phyloP scores from a whole-genome alignment of 2,113 vertebrate species.

The Onychorhynchus coronatus region DNA sequence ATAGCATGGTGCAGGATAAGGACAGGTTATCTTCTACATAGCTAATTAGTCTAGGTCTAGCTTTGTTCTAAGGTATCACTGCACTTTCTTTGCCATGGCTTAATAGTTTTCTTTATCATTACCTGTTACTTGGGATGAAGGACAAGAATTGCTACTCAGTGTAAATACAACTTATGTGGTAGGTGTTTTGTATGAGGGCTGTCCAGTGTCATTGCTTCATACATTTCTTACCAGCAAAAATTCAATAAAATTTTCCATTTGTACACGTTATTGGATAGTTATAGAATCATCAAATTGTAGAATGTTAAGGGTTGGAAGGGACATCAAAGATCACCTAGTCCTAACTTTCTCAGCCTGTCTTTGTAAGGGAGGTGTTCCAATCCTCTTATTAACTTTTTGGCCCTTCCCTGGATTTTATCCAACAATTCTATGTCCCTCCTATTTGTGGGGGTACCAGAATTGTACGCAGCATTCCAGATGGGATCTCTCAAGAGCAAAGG shows the following conservation, averaged over 20 bases:
- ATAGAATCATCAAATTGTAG: not conserved
- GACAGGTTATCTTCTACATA: not conserved
- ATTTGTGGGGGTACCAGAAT: not conserved
- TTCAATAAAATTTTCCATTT: not conserved
- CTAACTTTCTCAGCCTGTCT: not conserved
- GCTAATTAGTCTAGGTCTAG: not conserved
- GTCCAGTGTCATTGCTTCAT: not conserved
- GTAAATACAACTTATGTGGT: not conserved
- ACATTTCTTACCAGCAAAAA: not conserved
- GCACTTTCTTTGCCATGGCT: not conserved
- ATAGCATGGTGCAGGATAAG: not conserved
- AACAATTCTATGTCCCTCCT: not conserved
- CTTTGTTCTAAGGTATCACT: not conserved
- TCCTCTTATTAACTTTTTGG: not conserved
- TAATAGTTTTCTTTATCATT: not conserved
- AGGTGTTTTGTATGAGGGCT: not conserved
- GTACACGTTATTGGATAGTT: not conserved
- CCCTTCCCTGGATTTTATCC: not conserved
- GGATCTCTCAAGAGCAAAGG: not conserved
- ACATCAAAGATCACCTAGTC: too few species aligned
- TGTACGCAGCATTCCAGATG: not conserved
- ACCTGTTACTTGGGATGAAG: not conserved
- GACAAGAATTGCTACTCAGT: not conserved
- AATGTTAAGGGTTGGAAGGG: not conserved
- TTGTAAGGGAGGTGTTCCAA: not conserved